These are phyloP conservation scores for Ditylenchus dipsaci DNA, from an alignment of 1,140 invertebrate genomes.

Conservation along the genomic window DNA sequence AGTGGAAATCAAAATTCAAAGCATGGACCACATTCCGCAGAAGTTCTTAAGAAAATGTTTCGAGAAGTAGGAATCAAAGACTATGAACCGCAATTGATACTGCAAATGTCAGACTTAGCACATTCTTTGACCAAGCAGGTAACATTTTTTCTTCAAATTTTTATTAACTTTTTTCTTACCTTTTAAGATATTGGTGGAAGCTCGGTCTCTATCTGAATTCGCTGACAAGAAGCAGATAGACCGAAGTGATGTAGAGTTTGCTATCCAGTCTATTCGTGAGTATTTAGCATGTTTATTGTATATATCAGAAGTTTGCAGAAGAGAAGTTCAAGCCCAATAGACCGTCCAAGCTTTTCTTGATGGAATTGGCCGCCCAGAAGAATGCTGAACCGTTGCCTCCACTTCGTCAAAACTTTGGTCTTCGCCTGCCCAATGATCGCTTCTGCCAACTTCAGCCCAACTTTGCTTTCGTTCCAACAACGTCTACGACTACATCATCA, in stretches of 20 bases:
- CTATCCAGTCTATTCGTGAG: conserved; percentile 36
- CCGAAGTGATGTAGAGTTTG: conserved; percentile 32
- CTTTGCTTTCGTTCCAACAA: conserved; percentile 14
- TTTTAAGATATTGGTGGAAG: conserved; percentile 28
- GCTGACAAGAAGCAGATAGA: conserved; percentile 35
- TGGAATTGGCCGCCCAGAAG: conserved; percentile 32
- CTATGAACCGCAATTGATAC: conserved; percentile 30
- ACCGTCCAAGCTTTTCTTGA: conserved; percentile 25
- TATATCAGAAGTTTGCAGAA: conserved; percentile 11
- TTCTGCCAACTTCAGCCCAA: conserved; percentile 40
- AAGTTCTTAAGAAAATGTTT: conserved; percentile 31
- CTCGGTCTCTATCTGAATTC: conserved; percentile 33
- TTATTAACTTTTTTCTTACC: background rate
- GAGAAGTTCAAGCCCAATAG: conserved; percentile 9
- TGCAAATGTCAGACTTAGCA: conserved; percentile 32
- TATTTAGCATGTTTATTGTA: background rate
- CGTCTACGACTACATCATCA: too few species aligned
- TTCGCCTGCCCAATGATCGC: conserved; percentile 38
- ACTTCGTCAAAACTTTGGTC: conserved; percentile 37
- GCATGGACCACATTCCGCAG: conserved; percentile 15
- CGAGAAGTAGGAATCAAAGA: conserved; percentile 20
- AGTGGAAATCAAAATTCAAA: conserved; percentile 2
- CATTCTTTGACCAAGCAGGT: conserved; percentile 29
- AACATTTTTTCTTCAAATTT: background rate
- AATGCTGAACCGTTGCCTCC: conserved; percentile 29